phyloP scores from a whole-genome alignment of 2,113 vertebrate genomes.

The Caloenas nicobarica region DNA sequence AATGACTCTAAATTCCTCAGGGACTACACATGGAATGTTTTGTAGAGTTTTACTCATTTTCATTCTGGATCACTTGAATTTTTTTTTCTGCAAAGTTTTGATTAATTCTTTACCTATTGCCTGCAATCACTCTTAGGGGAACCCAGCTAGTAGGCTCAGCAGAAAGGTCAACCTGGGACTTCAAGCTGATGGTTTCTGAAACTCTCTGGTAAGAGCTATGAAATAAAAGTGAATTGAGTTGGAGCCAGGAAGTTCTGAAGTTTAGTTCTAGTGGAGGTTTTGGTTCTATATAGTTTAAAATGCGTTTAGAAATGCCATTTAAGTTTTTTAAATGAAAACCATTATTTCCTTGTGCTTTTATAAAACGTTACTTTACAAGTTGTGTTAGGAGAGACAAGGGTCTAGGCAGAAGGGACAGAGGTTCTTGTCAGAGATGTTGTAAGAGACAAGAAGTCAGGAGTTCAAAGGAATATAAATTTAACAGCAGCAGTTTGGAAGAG shows the following conservation, averaged over 20 bases:
- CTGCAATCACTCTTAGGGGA: background rate
- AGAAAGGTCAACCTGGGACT: background rate
- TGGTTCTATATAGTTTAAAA: background rate
- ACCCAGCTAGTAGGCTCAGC: background rate
- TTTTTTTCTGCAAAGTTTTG: background rate
- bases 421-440: background rate
- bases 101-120: background rate
- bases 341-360: background rate
- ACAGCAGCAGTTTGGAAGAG: background rate
- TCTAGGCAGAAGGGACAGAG: background rate
- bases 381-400: background rate
- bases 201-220: background rate
- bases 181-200: background rate
- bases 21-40: background rate
- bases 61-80: background rate
- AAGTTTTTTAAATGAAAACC: background rate
- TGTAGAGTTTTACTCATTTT: background rate
- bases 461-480: background rate
- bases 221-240: background rate
- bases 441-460: background rate
- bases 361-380: background rate
- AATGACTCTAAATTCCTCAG: background rate
- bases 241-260: background rate
- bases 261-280: background rate
- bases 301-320: background rate